phyloP scores from a whole-genome alignment of 2,113 vertebrate species.

The Passerina amoena region DNA sequence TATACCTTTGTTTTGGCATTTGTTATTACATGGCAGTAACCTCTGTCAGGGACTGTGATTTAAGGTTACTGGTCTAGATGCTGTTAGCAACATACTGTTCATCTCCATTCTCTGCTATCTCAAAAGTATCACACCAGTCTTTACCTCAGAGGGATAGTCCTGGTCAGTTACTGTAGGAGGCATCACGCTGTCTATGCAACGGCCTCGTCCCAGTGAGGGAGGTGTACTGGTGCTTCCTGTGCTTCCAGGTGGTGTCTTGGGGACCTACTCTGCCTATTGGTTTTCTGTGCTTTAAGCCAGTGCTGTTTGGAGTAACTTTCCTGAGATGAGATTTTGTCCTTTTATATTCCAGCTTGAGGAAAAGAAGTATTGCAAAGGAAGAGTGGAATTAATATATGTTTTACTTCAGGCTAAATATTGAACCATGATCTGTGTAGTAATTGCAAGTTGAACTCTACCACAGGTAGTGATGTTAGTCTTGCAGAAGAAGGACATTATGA shows the following conservation, averaged over 20 bases:
- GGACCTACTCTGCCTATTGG: background rate
- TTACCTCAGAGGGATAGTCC: background rate
- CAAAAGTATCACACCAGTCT: background rate
- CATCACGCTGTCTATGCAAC: background rate
- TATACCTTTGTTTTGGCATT: background rate
- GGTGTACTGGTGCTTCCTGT: background rate
- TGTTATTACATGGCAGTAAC: background rate
- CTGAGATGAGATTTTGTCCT: background rate
- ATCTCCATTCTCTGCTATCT: background rate
- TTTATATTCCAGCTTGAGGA: background rate
- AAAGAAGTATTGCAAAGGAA: background rate
- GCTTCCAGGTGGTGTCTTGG: background rate
- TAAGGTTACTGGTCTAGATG: background rate
- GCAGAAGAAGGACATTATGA: background rate
- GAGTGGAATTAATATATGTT: background rate
- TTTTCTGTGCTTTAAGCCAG: background rate
- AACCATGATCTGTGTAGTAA: background rate
- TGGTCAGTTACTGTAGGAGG: background rate
- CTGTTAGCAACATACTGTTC: background rate
- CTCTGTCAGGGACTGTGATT: background rate
- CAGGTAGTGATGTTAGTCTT: background rate
- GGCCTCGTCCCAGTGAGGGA: background rate
- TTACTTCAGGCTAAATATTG: background rate
- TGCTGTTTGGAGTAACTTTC: background rate
- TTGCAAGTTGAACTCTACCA: background rate